A percentile compares a stretch with the other conserved stretches of the same genome.
Conservation (phyloP, 2,888 invertebrate species). For the Leucania comma region DNA sequence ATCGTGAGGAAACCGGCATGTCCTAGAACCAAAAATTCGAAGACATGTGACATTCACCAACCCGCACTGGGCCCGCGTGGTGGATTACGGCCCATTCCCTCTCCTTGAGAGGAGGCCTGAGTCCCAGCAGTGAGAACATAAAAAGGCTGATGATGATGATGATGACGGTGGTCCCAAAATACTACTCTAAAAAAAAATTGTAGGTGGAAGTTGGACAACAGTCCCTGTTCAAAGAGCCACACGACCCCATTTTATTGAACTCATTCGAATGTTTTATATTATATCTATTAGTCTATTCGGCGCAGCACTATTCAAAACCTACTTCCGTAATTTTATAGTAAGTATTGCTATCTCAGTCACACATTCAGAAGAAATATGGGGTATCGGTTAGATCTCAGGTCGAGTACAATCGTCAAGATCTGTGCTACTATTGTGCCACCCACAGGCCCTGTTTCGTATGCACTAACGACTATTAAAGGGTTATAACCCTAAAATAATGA, state of each 20-base stretch:
- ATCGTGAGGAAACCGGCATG: too few relatives aligned
- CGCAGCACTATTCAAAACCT: constrained; percentile 42
- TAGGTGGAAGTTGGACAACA: too few relatives aligned
- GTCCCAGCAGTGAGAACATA: too few relatives aligned
- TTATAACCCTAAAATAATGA: constrained; percentile 80
- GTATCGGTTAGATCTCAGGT: constrained; percentile 68
- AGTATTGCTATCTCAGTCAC: constrained; percentile 42
- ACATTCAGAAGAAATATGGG: constrained; percentile 43
- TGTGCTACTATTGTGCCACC: constrained; percentile 81
- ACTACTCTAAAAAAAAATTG: too few relatives aligned
- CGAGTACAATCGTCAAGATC: constrained; percentile 81
- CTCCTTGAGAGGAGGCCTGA: too few relatives aligned
- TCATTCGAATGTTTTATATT: constrained; percentile 29
- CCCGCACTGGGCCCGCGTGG: too few relatives aligned
- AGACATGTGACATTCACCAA: too few relatives aligned
- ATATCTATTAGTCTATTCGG: neutral
- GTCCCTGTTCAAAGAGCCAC: too few relatives aligned
- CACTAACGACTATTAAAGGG: constrained; percentile 73
- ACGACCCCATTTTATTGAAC: neutral
- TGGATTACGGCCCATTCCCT: too few relatives aligned
- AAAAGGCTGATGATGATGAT: too few relatives aligned
- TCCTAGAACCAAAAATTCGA: too few relatives aligned
- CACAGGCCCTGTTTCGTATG: constrained; percentile 77
- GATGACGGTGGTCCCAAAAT: too few relatives aligned
- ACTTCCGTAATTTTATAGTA: constrained; percentile 56